A percentile compares a stretch with the other conserved stretches of the same genome.
Evolutionary conservation across 2,113 vertebrate genomes (phyloP).

Genomic region (Mus spicilegus): DNA sequence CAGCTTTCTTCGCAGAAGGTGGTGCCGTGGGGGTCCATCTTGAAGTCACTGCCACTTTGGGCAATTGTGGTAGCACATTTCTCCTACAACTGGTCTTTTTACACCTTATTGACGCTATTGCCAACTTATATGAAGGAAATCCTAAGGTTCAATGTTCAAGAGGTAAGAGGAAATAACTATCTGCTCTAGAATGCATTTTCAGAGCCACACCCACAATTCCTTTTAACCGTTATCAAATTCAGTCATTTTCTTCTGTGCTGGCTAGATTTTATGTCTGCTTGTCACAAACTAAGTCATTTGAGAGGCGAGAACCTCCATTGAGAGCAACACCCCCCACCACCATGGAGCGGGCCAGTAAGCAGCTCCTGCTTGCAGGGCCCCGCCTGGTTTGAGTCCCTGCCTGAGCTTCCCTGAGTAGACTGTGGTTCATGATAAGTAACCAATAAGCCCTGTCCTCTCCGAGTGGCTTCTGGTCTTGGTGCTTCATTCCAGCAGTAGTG

Average conservation of each 20-base stretch:
- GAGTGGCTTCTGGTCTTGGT: no score
- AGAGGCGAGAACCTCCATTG: neutral
- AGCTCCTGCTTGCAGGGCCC: neutral
- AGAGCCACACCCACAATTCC: neutral
- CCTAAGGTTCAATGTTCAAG: slow-evolving; percentile 95
- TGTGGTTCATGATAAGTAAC: neutral
- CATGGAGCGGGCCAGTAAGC: neutral
- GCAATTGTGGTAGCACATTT: slow-evolving; percentile 98
- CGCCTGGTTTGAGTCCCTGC: neutral
- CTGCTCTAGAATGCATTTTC: neutral
- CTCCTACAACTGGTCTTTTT: slow-evolving; percentile 99
- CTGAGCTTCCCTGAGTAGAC: neutral
- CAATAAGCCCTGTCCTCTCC: neutral
- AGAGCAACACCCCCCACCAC: neutral
- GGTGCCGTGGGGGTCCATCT: slow-evolving; percentile 93
- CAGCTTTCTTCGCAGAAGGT: slow-evolving; percentile 90
- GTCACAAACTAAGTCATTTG: neutral
- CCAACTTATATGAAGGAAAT: slow-evolving; percentile 98
- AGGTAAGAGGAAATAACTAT: slow-evolving; percentile 87
- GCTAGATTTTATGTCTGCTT: neutral
- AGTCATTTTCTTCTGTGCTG: neutral
- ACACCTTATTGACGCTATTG: slow-evolving; percentile 96
- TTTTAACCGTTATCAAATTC: neutral
- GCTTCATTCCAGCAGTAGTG: neutral
- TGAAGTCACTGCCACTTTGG: slow-evolving; percentile 92